Conservation (phyloP, 2,797 vertebrate species). For the Lepus oiostolus region DNA sequence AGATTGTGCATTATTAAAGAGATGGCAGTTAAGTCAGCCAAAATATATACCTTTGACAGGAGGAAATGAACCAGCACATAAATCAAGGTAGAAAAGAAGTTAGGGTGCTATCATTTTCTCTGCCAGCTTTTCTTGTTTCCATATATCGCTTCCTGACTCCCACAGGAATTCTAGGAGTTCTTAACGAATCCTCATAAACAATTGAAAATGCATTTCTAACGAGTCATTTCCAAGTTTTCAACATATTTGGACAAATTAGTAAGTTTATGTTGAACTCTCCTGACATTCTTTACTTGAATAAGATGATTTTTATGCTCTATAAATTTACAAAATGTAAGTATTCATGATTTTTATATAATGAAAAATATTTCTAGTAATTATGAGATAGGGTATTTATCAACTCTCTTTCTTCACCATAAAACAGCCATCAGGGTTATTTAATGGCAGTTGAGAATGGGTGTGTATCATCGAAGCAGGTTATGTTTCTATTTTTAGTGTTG, state of each 20-base stretch:
- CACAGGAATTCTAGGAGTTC: neutral
- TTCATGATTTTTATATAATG: neutral
- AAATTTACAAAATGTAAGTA: constrained; percentile 58
- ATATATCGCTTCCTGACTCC: neutral
- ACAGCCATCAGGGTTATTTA: constrained; percentile 54
- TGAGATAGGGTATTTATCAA: constrained; percentile 31
- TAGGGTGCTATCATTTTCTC: too few species aligned
- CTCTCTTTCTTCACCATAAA: constrained; percentile 46
- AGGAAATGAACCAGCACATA: constrained; percentile 37
- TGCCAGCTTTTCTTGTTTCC: neutral
- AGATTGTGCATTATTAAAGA: constrained; percentile 63
- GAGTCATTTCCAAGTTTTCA: constrained; percentile 50
- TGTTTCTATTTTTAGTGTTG: constrained; percentile 71
- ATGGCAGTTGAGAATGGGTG: constrained; percentile 18
- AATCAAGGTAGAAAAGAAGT: constrained; percentile 49
- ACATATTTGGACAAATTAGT: constrained; percentile 53
- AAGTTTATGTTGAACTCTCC: constrained; percentile 15
- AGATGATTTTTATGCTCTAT: neutral
- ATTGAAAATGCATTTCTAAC: neutral
- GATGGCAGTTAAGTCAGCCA: constrained; percentile 45
- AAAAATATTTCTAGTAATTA: constrained; percentile 59
- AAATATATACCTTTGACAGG: constrained; percentile 16
- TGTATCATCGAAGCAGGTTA: neutral
- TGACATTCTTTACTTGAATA: constrained; percentile 19
- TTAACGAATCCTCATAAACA: neutral